These are phyloP conservation scores for Nephrotoma flavescens DNA, from an alignment of 2,888 invertebrate species.

Conservation along the genomic window DNA sequence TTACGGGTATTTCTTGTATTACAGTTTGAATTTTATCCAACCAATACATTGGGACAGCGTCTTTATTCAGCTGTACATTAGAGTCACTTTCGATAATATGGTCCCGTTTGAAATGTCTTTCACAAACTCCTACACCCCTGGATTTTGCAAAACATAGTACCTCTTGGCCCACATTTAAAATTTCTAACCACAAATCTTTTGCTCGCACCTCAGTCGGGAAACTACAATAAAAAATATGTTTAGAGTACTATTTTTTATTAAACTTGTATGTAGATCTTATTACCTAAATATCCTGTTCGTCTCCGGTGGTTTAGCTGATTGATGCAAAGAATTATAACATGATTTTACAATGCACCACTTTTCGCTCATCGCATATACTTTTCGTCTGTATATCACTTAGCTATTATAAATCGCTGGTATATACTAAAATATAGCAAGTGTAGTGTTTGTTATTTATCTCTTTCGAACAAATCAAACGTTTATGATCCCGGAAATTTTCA, in stretches of 20 bases:
- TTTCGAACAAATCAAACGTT: too few relatives aligned
- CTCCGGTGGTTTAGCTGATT: neutral
- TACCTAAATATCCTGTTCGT: neutral
- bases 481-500: too few relatives aligned
- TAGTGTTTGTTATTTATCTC: too few relatives aligned
- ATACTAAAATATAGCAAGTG: too few relatives aligned
- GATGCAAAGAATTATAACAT: neutral
- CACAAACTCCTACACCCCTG: neutral
- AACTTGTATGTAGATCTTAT: neutral
- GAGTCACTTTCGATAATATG: neutral
- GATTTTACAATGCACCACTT: neutral
- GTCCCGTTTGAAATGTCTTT: neutral
- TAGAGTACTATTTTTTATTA: neutral
- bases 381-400: too few relatives aligned
- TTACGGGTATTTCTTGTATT: too few relatives aligned
- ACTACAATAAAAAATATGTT: neutral
- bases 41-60: neutral
- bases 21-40: neutral
- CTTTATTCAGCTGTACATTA: neutral
- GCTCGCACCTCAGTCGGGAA: neutral
- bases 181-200: neutral
- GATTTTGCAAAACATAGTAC: neutral
- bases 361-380: neutral
- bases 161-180: neutral
- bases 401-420: too few relatives aligned